Evolutionary conservation across 2,113 vertebrate species (phyloP), one percentile per base, ranked within the genome.

Genomic region (Oryzias melastigma): DNA sequence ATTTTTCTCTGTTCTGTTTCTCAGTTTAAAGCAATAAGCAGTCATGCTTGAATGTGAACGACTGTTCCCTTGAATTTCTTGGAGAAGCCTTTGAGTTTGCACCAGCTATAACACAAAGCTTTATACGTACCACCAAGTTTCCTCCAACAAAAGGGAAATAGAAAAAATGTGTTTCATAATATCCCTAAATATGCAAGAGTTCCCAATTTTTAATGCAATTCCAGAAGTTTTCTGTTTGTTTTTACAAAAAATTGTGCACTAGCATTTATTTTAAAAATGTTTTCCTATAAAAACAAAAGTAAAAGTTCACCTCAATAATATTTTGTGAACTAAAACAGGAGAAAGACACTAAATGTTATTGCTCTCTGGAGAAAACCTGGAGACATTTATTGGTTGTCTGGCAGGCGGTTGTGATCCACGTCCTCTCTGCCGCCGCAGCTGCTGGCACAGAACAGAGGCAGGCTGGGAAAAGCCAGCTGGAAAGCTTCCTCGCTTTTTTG

Each of bases 391-490:
- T 44, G 14, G 14, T 44, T 44, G 14, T 44, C 16, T 44, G 16
- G 58, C 67, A 65, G 55, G 62, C 25, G 41, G 73, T 73, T 73
- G 59, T 66, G 68, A 43, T 71, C 75, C 77, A 66, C 78, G 77
- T 35, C 65, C 52, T 66, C 41, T 69, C 66, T 69, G 75, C 65
- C 73, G 72, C 68, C 44, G 60, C 64, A 22, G 47, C 66, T 65
- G 40, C 61, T 80, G 80, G 71, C 73, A 55, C 60, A 4, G 25
- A 65, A 53, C 45, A 19, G n/a, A 66, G 44, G 58, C 14, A 65
- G 67, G 49, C 60, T 55, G 74, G 77, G 70, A 77, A 75, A 75
- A 68, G 82, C 79, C 79, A 77, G 71, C 68, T 66, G 73, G 63
- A 70, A 54, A 27, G 65, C 65, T 65, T 68, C 16, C 14, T 72